A percentile compares a stretch with the other conserved stretches of the same genome.
Evolutionary conservation across 2,113 vertebrate genomes (phyloP).

Genomic region (Sceloporus tristichus): DNA sequence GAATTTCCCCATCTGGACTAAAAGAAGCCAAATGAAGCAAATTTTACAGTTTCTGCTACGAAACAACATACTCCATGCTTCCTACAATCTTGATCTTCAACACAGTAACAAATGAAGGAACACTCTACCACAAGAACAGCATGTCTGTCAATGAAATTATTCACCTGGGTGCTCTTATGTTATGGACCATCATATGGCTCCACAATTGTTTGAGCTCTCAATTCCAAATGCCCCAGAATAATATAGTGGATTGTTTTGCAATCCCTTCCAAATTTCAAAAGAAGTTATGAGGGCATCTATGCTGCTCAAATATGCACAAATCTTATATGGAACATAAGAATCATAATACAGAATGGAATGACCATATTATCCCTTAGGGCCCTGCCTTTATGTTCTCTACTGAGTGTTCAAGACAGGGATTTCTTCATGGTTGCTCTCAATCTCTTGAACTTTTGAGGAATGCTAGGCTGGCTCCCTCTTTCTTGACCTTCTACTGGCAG

Average conservation of each 20-base stretch:
- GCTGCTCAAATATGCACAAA: neutral
- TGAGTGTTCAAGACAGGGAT: neutral
- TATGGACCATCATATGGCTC: neutral
- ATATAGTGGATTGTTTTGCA: neutral
- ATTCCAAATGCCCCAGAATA: neutral
- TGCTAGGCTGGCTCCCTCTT: too few species aligned
- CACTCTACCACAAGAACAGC: neutral
- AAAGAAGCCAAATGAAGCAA: neutral
- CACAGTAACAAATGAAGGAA: neutral
- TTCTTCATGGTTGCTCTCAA: neutral
- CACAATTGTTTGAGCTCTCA: neutral
- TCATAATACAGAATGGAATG: too few species aligned
- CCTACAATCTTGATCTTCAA: neutral
- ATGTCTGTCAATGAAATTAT: neutral
- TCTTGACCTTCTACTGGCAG: too few species aligned
- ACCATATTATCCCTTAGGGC: too few species aligned
- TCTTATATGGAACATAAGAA: neutral
- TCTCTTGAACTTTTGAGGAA: too few species aligned
- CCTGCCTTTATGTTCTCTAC: too few species aligned
- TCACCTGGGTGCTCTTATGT: neutral
- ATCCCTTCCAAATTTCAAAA: neutral
- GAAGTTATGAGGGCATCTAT: too few species aligned
- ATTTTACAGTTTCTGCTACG: neutral
- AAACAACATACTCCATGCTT: neutral
- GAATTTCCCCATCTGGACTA: slow-evolving; percentile 1